Base-by-base conservation (phyloP, 2,113 vertebrate genomes). In the Recurvirostra avosetta region DNA sequence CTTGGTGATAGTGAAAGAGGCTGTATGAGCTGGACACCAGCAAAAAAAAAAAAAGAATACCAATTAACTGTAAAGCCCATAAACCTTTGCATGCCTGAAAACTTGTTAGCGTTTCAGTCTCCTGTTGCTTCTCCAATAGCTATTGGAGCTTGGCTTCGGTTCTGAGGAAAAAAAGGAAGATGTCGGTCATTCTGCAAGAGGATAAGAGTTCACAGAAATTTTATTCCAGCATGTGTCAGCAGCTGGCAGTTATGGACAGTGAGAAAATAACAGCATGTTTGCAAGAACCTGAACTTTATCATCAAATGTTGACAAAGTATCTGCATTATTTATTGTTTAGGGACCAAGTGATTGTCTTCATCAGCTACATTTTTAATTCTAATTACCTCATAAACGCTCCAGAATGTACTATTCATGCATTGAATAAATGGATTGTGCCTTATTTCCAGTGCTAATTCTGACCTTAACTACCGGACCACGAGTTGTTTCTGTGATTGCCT, bases 111-210 rank as follows among this genome's bases (percentile, higher is more conserved):
- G 1, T 70, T 92, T 90, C 74, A 61, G 40, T 30, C 81, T 90
- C 90, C 81, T 11, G 38, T 45, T 79, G 62, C 63, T 77, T 65
- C 74, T 96, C 86, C 80, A 81, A 88, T 2, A 68, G 73, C 86
- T 84, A 85, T 95, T 94, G 90, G 80, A n/a, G n/a, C n/a, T n/a
- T 95, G 97, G 92, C 94, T 89, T 53, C 53, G 49, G 45, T 96
- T 96, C 92, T 90, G 86, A 96, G 40, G 45, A 47, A 59, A 52
- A 86, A 81, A 49, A 58, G 59, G 72, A 92, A 77, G 78, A 91
- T 16, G 43, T 40, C 84, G 89, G 94, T 88, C 79, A 84, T 94
- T 73, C 45, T 82, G 61, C 68, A 96, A 58, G 45, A 61, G 79
- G 75, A 23, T 40, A 59, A 59, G 59, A 73, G 87, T 78, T 94